Base-by-base conservation (phyloP, 2,113 vertebrate species). In the Brachypteracias leptosomus region DNA sequence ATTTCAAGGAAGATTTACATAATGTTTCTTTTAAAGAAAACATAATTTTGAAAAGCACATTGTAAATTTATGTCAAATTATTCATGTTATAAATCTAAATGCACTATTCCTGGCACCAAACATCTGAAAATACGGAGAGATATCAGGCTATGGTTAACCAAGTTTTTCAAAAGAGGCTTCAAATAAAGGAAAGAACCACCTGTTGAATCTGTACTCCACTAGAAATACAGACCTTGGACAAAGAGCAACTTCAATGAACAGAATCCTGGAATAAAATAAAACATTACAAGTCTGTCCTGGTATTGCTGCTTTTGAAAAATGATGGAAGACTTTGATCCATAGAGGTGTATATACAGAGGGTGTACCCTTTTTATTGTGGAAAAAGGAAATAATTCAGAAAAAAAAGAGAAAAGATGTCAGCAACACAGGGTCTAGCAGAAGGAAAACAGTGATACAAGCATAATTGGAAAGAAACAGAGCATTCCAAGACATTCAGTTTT, bases 201-300 rank as follows among this genome's bases (percentile, higher is more conserved):
- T 58, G 10, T 18, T 67, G 31, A 54, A 77, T 66, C 4, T 1
- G 4, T 73, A 25, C 18, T 73, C 8, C 36, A 52, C 6, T 54
- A 58, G 61, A 58, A 77, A 84, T 22, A 62, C 6, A 46, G 25
- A 82, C 5, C 33, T 67, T 55, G 47, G 31, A 58, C 25, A 67
- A 85, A 66, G 11, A 26, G 8, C 14, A 85, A 11, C 13, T 82
- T 67, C 13, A n/a, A 17, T 28, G 83, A 78, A 62, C 15, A 71
- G 26, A 84, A 58, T 44, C 62, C 14, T 47, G 16, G 3, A 89
- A 89, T 35, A 54, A 90, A 79, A 62, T 54, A 16, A 35, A 65
- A 12, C 1, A 0, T n/a, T 62, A 49, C 5, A 13, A 1, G 3
- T 33, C 38, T 72, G 18, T 42, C 10, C 31, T 74, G 47, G 5